Percentiles rank a stretch among this genome's conserved stretches.
Evolutionary conservation across 2,797 vertebrate species (phyloP).

Genomic region (Acipenser oxyrinchus): DNA sequence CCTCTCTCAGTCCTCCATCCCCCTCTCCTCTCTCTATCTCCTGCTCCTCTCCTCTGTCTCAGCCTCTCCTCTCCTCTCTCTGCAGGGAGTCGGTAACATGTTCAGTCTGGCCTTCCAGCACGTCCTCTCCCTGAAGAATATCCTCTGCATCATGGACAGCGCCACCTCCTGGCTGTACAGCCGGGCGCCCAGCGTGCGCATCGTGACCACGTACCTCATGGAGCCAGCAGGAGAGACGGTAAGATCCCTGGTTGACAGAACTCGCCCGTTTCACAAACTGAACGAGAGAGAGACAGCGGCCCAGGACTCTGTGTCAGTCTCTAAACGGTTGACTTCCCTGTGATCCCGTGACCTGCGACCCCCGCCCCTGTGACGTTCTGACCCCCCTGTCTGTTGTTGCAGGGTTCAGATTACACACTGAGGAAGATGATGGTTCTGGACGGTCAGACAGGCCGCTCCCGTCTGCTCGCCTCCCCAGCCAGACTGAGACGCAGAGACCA

Average conservation of each 20-base stretch:
- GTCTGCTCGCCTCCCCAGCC: conserved; percentile 37
- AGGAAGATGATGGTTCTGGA: conserved; percentile 42
- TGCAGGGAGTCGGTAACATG: conserved; percentile 49
- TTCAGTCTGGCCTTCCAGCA: conserved; percentile 60
- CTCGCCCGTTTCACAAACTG: no score
- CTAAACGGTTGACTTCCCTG: background rate
- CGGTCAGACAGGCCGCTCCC: conserved; percentile 33
- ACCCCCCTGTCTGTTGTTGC: background rate
- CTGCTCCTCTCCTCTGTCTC: conserved; percentile 4
- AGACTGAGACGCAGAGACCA: conserved; percentile 40
- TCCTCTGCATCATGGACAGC: conserved; percentile 43
- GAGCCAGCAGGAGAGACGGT: conserved; percentile 46
- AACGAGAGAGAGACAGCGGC: background rate
- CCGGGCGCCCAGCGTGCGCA: conserved; percentile 28
- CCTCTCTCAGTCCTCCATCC: conserved; percentile 30
- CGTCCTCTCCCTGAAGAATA: conserved; percentile 34
- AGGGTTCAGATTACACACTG: conserved; percentile 44
- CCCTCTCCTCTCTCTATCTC: no score
- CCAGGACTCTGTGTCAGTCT: background rate
- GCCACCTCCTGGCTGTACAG: conserved; percentile 49
- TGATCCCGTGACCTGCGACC: no score
- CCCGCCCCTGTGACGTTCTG: no score
- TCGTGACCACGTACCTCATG: conserved; percentile 38
- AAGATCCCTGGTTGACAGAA: background rate
- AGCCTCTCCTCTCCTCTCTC: conserved; percentile 29